Conservation (phyloP, 2,888 invertebrate genomes). For the Idaea biselata region DNA sequence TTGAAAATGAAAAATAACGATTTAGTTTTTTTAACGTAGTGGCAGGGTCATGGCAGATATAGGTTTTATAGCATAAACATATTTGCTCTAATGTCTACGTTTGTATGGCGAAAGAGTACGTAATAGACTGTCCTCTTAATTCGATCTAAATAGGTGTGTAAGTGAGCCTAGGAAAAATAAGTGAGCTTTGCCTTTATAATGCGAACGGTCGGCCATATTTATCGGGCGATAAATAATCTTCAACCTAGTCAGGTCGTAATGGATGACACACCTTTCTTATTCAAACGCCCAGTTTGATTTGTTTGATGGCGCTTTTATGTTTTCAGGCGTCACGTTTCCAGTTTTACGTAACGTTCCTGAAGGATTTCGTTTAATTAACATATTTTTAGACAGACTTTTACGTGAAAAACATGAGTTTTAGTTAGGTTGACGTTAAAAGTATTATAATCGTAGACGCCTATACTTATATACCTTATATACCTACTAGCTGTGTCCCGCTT, state of each 20-base stretch:
- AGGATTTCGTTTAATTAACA: not conserved
- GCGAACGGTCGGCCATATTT: not conserved
- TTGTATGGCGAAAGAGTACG: no score
- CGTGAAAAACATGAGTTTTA: not conserved
- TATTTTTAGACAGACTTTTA: not conserved
- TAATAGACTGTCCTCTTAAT: no score
- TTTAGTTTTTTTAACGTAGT: no score
- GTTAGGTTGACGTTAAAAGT: not conserved
- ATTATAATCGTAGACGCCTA: no score
- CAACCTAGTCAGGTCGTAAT: not conserved
- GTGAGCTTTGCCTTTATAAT: constrained; percentile 2
- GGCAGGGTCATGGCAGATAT: no score
- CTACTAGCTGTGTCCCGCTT: no score
- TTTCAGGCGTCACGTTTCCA: not conserved
- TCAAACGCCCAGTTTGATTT: not conserved
- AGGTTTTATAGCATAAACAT: no score
- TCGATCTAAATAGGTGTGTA: no score
- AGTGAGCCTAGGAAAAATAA: no score
- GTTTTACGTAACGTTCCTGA: not conserved
- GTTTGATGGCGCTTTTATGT: not conserved
- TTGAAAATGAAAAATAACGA: no score
- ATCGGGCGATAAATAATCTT: not conserved
- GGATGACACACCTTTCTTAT: not conserved
- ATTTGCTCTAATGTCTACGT: no score
- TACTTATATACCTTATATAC: no score